Evolutionary conservation across 2,888 invertebrate species (phyloP).

Genomic region (Rhamnusium bicolor): DNA sequence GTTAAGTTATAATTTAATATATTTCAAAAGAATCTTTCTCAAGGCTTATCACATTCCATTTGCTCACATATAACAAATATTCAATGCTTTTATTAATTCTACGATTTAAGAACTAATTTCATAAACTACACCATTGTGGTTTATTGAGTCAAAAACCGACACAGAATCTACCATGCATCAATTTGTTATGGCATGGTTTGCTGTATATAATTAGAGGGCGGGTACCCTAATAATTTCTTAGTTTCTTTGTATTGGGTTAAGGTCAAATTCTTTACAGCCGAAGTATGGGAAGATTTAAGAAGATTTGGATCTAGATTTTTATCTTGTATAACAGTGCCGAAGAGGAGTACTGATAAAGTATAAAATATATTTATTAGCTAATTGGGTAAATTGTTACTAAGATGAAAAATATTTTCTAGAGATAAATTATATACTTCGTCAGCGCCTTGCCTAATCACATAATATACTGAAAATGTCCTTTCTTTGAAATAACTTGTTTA

Average conservation of each 20-base stretch:
- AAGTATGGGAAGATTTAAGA: slow-evolving; percentile 10
- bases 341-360: background rate
- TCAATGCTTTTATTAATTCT: background rate
- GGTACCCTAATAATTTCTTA: slow-evolving; percentile 32
- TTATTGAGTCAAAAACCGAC: background rate
- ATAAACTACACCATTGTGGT: background rate
- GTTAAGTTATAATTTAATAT: no score
- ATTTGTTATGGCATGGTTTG: background rate
- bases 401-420: no score
- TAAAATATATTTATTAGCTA: no score
- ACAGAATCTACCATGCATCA: slow-evolving; percentile 1
- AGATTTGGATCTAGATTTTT: slow-evolving; percentile 6
- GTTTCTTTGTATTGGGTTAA: slow-evolving; percentile 9
- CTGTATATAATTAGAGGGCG: slow-evolving; percentile 31
- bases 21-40: no score
- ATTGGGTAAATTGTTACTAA: no score
- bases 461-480: no score
- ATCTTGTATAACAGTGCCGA: background rate
- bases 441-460: no score
- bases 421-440: no score
- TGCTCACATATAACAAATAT: no score
- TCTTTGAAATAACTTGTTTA: no score
- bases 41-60: no score
- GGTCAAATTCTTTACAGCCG: slow-evolving; percentile 10
- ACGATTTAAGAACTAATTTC: background rate